Evolutionary conservation across 2,797 vertebrate species (phyloP).

Genomic region (Basileuterus tristriatus): DNA sequence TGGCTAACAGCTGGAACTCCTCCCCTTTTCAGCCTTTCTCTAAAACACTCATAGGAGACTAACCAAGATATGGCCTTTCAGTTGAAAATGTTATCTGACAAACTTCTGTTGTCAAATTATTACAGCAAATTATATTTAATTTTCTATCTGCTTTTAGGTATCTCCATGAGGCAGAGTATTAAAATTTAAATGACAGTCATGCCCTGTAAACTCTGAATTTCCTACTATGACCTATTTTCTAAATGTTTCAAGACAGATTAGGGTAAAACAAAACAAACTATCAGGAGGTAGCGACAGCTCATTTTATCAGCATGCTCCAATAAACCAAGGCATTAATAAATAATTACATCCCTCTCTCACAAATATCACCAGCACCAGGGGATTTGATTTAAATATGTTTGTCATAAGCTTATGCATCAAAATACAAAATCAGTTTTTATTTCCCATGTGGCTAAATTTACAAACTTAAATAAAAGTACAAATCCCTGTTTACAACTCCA

Average conservation of each 20-base stretch:
- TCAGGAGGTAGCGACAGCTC: not conserved
- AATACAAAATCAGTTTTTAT: not conserved
- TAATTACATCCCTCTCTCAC: not conserved
- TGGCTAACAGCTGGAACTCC: not conserved
- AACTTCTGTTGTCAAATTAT: not conserved
- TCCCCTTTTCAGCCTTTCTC: not conserved
- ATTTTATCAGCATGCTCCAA: conserved; percentile 27
- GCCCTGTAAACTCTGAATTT: not conserved
- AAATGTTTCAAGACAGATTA: conserved; percentile 7
- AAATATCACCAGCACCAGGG: not conserved
- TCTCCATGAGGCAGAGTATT: not conserved
- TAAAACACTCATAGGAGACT: not conserved
- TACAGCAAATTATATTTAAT: not conserved
- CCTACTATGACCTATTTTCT: not conserved
- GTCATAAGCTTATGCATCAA: not conserved
- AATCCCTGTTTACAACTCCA: not conserved
- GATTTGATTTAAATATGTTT: not conserved
- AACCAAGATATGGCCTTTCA: not conserved
- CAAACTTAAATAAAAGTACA: not conserved
- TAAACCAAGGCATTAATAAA: conserved; percentile 43
- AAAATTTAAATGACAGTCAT: conserved; percentile 5
- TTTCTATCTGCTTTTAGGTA: not conserved
- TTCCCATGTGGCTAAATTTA: not conserved
- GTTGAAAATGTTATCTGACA: not conserved
- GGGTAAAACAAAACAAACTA: conserved; percentile 33